Base-by-base conservation (phyloP, 2,113 vertebrate genomes). In the Phodopus roborovskii region DNA sequence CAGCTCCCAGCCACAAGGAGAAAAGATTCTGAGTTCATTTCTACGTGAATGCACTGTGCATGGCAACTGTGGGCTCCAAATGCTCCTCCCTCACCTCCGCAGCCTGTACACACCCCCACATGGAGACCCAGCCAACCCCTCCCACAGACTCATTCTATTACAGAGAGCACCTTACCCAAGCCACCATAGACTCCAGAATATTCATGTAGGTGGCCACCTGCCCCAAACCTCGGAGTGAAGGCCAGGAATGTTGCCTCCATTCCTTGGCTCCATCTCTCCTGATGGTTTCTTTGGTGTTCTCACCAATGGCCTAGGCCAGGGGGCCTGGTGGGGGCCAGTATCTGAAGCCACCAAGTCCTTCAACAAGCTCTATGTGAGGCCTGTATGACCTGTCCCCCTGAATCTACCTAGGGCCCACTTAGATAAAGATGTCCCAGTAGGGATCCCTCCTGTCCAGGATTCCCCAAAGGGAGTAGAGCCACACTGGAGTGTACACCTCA, bases 251-350 rank as follows among this genome's bases (percentile, higher is more conserved):
- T 9, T 1, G 15, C 36, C 0, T 0, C 2, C 20, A 3, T 16
- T 0, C 17, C 58, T 1, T 1, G 1, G 0, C 24, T 12, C 77
- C 26, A 0, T 3, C 6, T 24, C 36, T 75, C 5, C 19, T 16
- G 8, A 48, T 10, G 5, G 3, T 11, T 15, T n/a, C 73, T 56
- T 58, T 50, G 3, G 15, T 45, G 26, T 58, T 33, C 36, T 73
- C 24, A 0, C 68, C 19, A 0, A 7, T 11, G 83, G 24, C 20
- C 0, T 12, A 78, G 53, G 10, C 1, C 0, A 26, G 45, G 45
- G 7, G 6, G 3, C 6, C 17, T 3, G 0, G 26, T 15, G 36
- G 56, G 33, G 12, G 56, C 0, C 0, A 16, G 11, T 3, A 20
- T 64, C 3, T 12, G n/a, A 79, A 20, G 4, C 6, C 10, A 5